Percentiles rank a stretch among this genome's conserved stretches.
Evolutionary conservation across 2,113 vertebrate species (phyloP).

Genomic region (Zapornia atra): DNA sequence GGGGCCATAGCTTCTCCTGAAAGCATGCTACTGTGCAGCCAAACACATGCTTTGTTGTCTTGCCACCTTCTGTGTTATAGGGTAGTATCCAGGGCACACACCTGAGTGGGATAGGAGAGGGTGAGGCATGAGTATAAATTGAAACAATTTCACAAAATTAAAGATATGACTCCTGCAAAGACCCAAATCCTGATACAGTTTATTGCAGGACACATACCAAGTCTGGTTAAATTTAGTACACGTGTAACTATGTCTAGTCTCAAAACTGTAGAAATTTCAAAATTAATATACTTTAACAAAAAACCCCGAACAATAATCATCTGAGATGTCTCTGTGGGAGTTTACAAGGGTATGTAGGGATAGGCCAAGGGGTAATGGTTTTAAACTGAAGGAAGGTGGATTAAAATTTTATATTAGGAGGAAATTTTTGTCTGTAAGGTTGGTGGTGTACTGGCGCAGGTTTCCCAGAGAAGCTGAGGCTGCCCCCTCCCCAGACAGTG

Average conservation of each 20-base stretch:
- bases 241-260: fast-evolving
- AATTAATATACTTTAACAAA: background rate
- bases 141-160: background rate
- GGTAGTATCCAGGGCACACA: background rate
- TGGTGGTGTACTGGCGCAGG: too few relatives aligned
- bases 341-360: too few relatives aligned
- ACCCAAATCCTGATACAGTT: background rate
- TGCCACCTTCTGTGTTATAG: background rate
- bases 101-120: background rate
- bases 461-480: too few relatives aligned
- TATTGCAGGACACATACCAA: background rate
- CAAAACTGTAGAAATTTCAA: background rate
- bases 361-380: too few relatives aligned
- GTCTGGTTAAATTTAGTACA: background rate
- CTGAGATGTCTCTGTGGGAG: background rate
- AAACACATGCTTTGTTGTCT: background rate
- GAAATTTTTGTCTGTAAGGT: too few relatives aligned
- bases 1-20: background rate
- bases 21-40: background rate
- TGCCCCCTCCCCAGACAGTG: too few relatives aligned
- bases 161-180: background rate
- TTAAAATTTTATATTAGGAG: too few relatives aligned
- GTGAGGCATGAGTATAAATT: background rate
- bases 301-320: background rate
- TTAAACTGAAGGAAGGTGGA: too few relatives aligned